A percentile compares a stretch with the other conserved stretches of the same genome.
Conservation (phyloP, 2,888 invertebrate genomes). For the Zele albiditarsus region DNA sequence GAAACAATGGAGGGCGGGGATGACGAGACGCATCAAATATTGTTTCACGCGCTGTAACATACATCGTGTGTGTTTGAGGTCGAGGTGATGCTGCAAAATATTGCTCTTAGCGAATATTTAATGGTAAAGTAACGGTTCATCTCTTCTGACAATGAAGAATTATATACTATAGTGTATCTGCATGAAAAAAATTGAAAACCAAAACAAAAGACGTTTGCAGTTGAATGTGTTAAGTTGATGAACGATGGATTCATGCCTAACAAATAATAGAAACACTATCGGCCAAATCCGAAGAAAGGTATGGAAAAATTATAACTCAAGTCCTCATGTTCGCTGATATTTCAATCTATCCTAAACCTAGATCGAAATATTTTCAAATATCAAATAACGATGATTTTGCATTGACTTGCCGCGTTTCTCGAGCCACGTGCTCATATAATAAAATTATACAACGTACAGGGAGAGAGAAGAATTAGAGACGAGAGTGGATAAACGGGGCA, state of each 20-base stretch:
- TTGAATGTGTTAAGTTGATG: constrained; percentile 4
- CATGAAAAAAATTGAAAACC: background rate
- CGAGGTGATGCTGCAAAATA: constrained; percentile 25
- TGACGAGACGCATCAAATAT: constrained; percentile 49
- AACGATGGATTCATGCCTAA: too few species aligned
- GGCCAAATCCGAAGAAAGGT: too few species aligned
- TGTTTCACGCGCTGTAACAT: constrained; percentile 52
- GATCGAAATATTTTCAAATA: background rate
- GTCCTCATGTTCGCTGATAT: too few species aligned
- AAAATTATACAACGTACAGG: background rate
- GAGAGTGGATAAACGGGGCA: background rate
- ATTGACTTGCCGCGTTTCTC: background rate
- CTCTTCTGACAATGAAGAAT: background rate
- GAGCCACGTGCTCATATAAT: background rate
- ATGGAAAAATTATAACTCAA: too few species aligned
- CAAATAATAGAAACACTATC: too few species aligned
- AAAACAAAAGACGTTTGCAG: background rate
- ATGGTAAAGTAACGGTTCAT: background rate
- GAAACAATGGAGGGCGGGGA: constrained; percentile 49
- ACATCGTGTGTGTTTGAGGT: constrained; percentile 23
- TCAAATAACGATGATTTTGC: background rate
- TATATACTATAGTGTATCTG: background rate
- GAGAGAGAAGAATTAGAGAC: background rate
- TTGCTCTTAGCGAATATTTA: background rate
- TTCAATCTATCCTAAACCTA: background rate